Evolutionary conservation across 2,888 invertebrate genomes (phyloP).

Genomic region (Amblyjoppa fuscipennis): DNA sequence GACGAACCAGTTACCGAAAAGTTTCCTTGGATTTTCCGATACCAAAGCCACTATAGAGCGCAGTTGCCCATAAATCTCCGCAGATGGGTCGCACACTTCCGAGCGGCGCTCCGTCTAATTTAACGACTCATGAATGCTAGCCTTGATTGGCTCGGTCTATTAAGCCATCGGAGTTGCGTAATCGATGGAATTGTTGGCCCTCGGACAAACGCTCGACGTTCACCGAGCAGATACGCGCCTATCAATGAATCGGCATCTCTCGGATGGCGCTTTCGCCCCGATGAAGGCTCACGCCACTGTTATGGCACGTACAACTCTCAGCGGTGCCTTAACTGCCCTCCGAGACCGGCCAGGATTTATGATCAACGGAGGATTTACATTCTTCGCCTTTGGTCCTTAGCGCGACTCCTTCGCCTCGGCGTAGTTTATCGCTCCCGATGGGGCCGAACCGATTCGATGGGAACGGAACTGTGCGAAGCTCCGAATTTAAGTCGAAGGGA

Average conservation of each 20-base stretch:
- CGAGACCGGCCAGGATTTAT: constrained; percentile 54
- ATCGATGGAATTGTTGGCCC: not conserved
- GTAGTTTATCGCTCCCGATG: constrained; percentile 56
- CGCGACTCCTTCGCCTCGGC: constrained; percentile 32
- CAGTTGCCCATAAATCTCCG: not conserved
- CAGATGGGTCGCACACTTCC: not conserved
- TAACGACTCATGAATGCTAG: not conserved
- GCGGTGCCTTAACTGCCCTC: constrained; percentile 43
- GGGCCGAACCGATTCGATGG: constrained; percentile 34
- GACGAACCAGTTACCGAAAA: constrained; percentile 24
- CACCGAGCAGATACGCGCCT: not conserved
- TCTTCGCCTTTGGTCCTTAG: constrained; percentile 30
- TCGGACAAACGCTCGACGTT: not conserved
- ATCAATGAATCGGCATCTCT: constrained; percentile 42
- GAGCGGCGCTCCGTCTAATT: not conserved
- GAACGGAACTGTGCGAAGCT: not conserved
- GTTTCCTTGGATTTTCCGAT: constrained; percentile 57
- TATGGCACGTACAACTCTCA: constrained; percentile 39
- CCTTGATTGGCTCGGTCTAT: not conserved
- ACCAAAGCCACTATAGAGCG: not conserved
- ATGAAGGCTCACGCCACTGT: constrained; percentile 35
- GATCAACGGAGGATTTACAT: constrained; percentile 49
- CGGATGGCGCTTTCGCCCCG: constrained; percentile 28
- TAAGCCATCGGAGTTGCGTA: not conserved
- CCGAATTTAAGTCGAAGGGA: constrained; percentile 1